Base-by-base conservation (phyloP, 2,888 invertebrate genomes). In the Anaspis maculata region DNA sequence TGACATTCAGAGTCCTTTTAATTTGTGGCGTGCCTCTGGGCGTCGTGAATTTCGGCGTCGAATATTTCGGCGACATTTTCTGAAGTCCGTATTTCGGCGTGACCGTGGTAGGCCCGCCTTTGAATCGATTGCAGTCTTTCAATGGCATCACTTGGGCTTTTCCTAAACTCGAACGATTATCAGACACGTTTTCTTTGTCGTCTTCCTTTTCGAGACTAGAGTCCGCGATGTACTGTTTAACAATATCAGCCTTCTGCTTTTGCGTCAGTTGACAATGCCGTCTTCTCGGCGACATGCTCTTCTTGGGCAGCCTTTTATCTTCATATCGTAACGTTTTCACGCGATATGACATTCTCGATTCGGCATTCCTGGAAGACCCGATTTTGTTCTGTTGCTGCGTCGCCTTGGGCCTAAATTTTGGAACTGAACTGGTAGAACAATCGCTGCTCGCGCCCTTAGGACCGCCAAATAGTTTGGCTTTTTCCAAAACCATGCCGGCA, bases 401-500 rank as follows among this genome's bases (percentile, higher is more conserved):
- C 31, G 27, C 7, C 27, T 40, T 29, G 23, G 33, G 11, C 27
- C 39, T 32, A 15, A 25, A 30, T 27, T 31, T 38, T 7, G 38
- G 34, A 6, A 37, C 31, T 3, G 25, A 30, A 15, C 22, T 26
- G 5, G 14, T 9, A 3, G 26, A 15, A 22, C 15, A 14, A 14
- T 3, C 16, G 9, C 30, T 30, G 4, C 23, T 27, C 5, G 45
- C 45, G 32, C 56, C 54, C 26, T 51, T 32, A 4, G 54, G 39
- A 35, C 67, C 69, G 56, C 85, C 81, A 52, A 85, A 87, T 13
- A 85, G 65, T 56, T 77, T 80, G 0, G 84, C 83, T 66, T 83
- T 85, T 2, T 83, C 84, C 37, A 83, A 64, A 1, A 87, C 86
- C 68, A 83, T 84, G 4, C 86, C 87, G 3, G 82, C 83, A 59